Percentiles rank a stretch among this genome's conserved stretches.
Conservation (phyloP, 2,797 vertebrate genomes). For the Alfaro cultratus region DNA sequence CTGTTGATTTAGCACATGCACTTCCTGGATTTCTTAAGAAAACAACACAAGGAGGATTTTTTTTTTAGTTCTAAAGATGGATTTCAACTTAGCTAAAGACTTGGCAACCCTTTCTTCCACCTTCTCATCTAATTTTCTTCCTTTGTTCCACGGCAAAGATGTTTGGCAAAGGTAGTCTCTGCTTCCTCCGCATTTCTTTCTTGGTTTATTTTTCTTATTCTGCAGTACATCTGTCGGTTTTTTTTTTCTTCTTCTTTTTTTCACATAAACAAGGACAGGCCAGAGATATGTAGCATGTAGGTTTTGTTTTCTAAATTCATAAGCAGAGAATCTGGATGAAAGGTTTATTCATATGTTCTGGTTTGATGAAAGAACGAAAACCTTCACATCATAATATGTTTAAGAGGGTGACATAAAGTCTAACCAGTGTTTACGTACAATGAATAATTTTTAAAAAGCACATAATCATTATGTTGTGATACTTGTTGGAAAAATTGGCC, state of each 20-base stretch:
- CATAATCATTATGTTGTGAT: not conserved
- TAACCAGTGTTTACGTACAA: not conserved
- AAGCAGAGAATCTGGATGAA: not conserved
- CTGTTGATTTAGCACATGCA: constrained; percentile 50
- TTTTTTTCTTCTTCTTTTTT: too few species aligned
- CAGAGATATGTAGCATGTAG: not conserved
- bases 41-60: constrained; percentile 42
- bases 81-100: constrained; percentile 52
- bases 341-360: not conserved
- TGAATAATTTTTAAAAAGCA: not conserved
- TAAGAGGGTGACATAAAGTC: not conserved
- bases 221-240: not conserved
- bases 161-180: constrained; percentile 29
- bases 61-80: constrained; percentile 28
- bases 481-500: not conserved
- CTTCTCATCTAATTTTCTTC: constrained; percentile 29
- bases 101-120: constrained; percentile 46
- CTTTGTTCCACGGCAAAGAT: constrained; percentile 32
- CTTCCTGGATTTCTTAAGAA: constrained; percentile 58
- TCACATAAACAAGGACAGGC: not conserved
- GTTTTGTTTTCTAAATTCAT: not conserved
- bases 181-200: not conserved
- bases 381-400: not conserved
- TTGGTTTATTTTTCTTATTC: not conserved
- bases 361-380: not conserved